These are phyloP conservation scores for Andrena flavipes DNA, from an alignment of 2,888 invertebrate species.

Conservation along the genomic window DNA sequence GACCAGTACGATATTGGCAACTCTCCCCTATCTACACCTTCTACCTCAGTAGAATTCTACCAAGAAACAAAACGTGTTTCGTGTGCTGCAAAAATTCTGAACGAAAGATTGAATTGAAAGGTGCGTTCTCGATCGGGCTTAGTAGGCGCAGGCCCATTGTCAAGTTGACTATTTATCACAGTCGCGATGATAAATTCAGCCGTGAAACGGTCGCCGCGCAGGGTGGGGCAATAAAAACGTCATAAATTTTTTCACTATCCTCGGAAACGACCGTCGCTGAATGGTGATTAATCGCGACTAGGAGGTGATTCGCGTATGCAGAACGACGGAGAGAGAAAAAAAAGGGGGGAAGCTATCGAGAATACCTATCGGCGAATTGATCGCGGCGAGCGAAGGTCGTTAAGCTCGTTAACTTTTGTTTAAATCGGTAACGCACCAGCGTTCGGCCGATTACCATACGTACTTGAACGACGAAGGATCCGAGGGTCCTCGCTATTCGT, in stretches of 20 bases:
- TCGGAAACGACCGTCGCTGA: not conserved
- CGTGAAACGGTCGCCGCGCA: not conserved
- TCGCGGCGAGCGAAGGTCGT: conserved; percentile 39
- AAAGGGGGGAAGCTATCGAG: conserved; percentile 10
- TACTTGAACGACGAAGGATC: not conserved
- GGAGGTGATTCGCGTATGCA: not conserved
- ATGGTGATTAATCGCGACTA: conserved; percentile 38
- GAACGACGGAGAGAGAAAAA: not conserved
- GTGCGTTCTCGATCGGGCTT: no score
- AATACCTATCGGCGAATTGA: conserved; percentile 34
- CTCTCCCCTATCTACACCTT: no score
- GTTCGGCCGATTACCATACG: conserved; percentile 33
- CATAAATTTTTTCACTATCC: conserved; percentile 17
- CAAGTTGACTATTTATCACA: not conserved
- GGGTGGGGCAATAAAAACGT: conserved; percentile 21
- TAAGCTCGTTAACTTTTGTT: conserved; percentile 51
- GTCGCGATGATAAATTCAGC: conserved; percentile 12
- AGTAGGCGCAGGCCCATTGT: not conserved
- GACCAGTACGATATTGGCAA: no score
- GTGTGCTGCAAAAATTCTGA: no score
- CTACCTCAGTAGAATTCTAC: no score
- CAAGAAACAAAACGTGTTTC: not conserved
- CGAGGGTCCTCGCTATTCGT: not conserved
- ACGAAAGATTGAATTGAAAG: not conserved
- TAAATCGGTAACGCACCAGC: conserved; percentile 40